These are phyloP conservation scores for Potamarius usumacintae DNA, from an alignment of 2,113 vertebrate genomes.

Conservation along the genomic window DNA sequence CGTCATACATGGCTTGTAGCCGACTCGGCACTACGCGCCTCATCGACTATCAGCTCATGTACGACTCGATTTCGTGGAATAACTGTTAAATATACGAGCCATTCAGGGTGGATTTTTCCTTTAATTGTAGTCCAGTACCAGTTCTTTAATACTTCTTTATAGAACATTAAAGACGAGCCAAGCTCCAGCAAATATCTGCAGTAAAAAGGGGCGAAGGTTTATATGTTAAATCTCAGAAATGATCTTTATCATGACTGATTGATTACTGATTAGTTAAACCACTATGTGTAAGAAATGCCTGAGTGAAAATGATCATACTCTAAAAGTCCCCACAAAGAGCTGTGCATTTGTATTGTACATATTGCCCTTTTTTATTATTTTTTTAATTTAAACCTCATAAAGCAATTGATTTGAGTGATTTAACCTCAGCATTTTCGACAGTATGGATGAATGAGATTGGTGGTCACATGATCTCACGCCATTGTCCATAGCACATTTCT, in stretches of 20 bases:
- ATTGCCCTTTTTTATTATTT: not conserved
- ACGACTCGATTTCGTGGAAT: no score
- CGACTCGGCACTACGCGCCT: no score
- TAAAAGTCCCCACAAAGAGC: not conserved
- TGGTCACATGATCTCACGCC: constrained; percentile 18
- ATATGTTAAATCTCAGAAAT: not conserved
- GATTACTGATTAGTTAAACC: not conserved
- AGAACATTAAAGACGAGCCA: not conserved
- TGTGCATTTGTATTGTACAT: not conserved
- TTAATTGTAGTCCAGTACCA: not conserved
- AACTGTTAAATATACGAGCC: no score
- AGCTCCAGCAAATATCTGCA: not conserved
- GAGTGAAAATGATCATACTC: not conserved
- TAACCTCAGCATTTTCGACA: not conserved
- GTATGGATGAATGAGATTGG: not conserved
- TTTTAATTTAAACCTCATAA: not conserved
- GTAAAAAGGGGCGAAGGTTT: not conserved
- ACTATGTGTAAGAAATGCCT: not conserved
- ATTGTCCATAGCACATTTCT: constrained; percentile 37
- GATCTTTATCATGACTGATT: not conserved
- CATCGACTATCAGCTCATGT: no score
- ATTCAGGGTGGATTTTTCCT: constrained; percentile 6
- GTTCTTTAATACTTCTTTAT: not conserved
- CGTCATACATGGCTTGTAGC: no score
- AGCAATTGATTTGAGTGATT: not conserved